phyloP scores from a whole-genome alignment of 2,113 vertebrate genomes.

The Anser cygnoides region DNA sequence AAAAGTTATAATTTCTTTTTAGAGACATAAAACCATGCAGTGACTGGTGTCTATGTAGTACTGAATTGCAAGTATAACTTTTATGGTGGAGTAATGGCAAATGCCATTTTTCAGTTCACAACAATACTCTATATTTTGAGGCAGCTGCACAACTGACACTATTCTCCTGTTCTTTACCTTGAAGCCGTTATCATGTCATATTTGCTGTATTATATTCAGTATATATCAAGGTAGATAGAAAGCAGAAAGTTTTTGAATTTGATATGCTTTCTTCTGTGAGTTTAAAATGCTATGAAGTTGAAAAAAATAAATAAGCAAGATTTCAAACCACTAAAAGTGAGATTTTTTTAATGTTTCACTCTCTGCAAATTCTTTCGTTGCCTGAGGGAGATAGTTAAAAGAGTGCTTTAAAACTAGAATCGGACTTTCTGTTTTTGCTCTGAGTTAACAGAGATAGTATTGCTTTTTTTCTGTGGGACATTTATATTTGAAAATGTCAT shows the following conservation, averaged over 20 bases:
- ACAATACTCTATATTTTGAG: background rate
- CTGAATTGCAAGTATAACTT: background rate
- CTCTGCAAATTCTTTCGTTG: background rate
- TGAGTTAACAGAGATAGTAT: background rate
- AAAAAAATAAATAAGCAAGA: background rate
- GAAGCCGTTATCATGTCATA: background rate
- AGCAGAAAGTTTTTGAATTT: background rate
- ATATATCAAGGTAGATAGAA: background rate
- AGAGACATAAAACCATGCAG: background rate
- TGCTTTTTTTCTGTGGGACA: background rate
- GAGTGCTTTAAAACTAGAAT: background rate
- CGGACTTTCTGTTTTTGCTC: background rate
- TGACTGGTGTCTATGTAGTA: background rate
- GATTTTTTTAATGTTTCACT: background rate
- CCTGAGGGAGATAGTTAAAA: background rate
- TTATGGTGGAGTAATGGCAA: background rate
- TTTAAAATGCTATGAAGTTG: background rate
- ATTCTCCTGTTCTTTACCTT: background rate
- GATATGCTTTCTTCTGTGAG: background rate
- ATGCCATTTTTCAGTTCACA: background rate
- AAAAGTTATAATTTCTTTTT: background rate
- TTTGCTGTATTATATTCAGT: background rate
- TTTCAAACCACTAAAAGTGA: conserved; percentile 11
- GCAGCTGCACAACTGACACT: background rate
- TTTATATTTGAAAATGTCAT: background rate